These are phyloP conservation scores for Corydoras maculifer DNA, from an alignment of 2,113 vertebrate species.

Conservation along the genomic window DNA sequence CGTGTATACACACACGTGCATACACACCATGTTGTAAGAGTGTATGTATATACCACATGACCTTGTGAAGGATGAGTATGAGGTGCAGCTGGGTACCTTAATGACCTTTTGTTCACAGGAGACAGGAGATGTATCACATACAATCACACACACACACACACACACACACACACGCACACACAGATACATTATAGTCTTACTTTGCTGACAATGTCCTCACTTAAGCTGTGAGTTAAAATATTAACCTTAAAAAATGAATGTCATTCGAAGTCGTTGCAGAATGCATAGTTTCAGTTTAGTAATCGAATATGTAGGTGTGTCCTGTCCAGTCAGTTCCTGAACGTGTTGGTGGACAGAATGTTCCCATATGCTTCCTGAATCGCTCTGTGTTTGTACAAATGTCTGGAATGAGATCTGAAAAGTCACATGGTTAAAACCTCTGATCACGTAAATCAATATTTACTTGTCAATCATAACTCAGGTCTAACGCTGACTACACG, in stretches of 20 bases:
- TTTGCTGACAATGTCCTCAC: neutral
- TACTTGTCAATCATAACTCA: no score
- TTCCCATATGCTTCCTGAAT: constrained; percentile 15
- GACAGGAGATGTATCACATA: constrained; percentile 15
- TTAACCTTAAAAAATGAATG: no score
- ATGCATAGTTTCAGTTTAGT: constrained; percentile 10
- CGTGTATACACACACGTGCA: neutral
- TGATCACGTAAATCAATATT: no score
- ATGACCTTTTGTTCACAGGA: constrained; percentile 50
- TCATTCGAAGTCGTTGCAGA: no score
- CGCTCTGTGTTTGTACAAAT: no score
- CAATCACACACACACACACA: constrained; percentile 22
- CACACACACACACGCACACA: constrained; percentile 10
- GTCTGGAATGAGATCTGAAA: no score
- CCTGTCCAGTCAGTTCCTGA: neutral
- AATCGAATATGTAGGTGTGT: constrained; percentile 18
- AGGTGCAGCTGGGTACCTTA: constrained; percentile 43
- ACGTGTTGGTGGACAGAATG: constrained; percentile 26
- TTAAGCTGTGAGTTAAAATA: constrained; percentile 38
- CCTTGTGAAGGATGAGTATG: constrained; percentile 46
- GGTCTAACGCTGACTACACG: no score
- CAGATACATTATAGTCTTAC: neutral
- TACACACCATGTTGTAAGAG: neutral
- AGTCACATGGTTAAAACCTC: no score
- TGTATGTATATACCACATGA: constrained; percentile 29